phyloP scores from a whole-genome alignment of 1,140 invertebrate genomes.

The Zelostemma sp. region DNA sequence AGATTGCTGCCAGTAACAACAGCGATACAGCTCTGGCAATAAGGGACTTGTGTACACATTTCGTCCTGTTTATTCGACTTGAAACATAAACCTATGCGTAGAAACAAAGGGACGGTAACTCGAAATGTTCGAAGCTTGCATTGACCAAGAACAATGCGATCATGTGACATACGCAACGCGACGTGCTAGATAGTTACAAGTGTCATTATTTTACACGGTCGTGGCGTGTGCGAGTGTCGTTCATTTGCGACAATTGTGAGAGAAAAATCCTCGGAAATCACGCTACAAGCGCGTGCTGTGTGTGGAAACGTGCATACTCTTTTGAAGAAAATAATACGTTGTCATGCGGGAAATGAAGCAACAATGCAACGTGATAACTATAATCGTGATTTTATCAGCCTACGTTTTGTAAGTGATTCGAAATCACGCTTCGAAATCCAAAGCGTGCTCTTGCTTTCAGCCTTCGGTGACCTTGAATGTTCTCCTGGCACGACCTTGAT shows the following conservation, averaged over 20 bases:
- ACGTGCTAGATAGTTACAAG: constrained; percentile 42
- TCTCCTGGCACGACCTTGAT: too few species aligned
- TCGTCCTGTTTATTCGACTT: constrained; percentile 41
- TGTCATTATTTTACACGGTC: constrained; percentile 35
- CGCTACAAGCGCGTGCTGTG: too few species aligned
- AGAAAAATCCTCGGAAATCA: constrained; percentile 4
- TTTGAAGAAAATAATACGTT: too few species aligned
- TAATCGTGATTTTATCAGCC: too few species aligned
- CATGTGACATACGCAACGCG: constrained; percentile 32
- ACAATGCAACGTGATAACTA: too few species aligned
- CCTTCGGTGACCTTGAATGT: too few species aligned
- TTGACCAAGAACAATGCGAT: constrained; percentile 43
- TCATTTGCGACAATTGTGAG: constrained; percentile 33
- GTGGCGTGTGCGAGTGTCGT: constrained; percentile 20
- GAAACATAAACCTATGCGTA: constrained; percentile 37
- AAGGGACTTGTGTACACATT: constrained; percentile 27
- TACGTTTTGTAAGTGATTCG: too few species aligned
- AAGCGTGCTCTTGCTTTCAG: too few species aligned
- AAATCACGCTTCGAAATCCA: too few species aligned
- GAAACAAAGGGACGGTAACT: constrained; percentile 44
- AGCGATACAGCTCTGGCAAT: constrained; percentile 32
- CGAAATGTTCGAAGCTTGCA: constrained; percentile 38
- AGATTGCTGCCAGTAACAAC: constrained; percentile 35
- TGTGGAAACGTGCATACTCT: too few species aligned
- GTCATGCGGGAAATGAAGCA: too few species aligned